These are phyloP conservation scores for Centropristis striata DNA, from an alignment of 2,113 vertebrate species.

Conservation along the genomic window DNA sequence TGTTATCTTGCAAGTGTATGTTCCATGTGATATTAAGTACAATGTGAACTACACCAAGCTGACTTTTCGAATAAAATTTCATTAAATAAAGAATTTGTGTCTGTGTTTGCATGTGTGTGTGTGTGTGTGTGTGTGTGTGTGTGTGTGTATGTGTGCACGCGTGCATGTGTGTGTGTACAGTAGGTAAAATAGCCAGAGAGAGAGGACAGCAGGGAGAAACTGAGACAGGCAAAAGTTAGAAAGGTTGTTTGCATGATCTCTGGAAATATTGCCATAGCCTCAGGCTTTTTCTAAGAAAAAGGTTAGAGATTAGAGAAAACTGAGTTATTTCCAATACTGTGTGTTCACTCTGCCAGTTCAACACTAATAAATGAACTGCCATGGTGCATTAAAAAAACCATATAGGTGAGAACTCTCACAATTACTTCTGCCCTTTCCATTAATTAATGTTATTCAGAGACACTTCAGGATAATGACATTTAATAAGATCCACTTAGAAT, in stretches of 20 bases:
- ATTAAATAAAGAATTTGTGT: conserved; percentile 22
- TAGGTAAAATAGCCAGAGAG: conserved; percentile 11
- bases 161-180: conserved; percentile 16
- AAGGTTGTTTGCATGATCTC: conserved; percentile 70
- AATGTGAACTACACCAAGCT: not conserved
- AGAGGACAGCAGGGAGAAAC: conserved; percentile 28
- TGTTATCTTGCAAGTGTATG: not conserved
- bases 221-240: conserved; percentile 29
- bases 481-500: conserved; percentile 59
- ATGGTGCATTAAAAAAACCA: conserved; percentile 48
- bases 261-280: conserved; percentile 62
- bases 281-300: conserved; percentile 51
- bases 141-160: not conserved
- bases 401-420: conserved; percentile 40
- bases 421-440: conserved; percentile 58
- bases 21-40: not conserved
- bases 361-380: conserved; percentile 70
- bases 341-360: conserved; percentile 42
- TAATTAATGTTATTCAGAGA: conserved; percentile 65
- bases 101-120: not conserved
- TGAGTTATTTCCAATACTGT: conserved; percentile 27
- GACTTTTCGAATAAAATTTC: not conserved
- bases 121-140: not conserved
- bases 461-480: conserved; percentile 63
- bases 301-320: conserved; percentile 26